Evolutionary conservation across 2,888 invertebrate species (phyloP), one percentile per base, ranked within the genome.

Genomic region (Cheilosia variabilis): DNA sequence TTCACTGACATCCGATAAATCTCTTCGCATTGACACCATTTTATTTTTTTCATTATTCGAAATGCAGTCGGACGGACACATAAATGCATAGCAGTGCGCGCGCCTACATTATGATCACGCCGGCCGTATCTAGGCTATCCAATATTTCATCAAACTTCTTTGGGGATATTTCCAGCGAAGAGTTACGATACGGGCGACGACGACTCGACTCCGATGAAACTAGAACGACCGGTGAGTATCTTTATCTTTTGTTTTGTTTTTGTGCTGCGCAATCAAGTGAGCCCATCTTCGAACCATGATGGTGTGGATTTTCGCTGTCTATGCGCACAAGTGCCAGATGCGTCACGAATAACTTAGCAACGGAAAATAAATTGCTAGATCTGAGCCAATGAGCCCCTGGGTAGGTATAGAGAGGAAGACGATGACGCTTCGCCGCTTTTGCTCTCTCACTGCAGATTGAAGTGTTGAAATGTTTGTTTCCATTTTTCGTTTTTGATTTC

Each of bases 81-180:
- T 7, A 24, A 52, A 24, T 24, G 17, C 22, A 24, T 55, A 24
- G 13, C 43, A 31, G 19, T 27, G 22, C 31, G 27, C 31, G 27
- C 81, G 50, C 57, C 63, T 63, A 57, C 79, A 66, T 58, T 24
- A 76, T 79, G 37, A 72, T 72, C 66, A 73, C 55, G 60, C 53
- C 62, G 62, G 17, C 34, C 52, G 77, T 37, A 82, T 82, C 60
- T 83, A 83, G 77, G 82, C 82, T 82, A 77, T 79, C 65, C 65
- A 57, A 77, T 66, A 62, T 24, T 62, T 53, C 31, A 60, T 71
- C 82, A 71, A 82, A 81, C 52, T 71, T 73, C 43, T 31, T 19
- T 13, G 45, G 15, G 52, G 52, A 13, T 9, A 15, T 43, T 43
- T 68, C 58, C 65, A 66, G 47, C 22, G 53, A 62, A 78, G 82